Conservation (phyloP, 2,888 invertebrate species). For the Norana najaformis region DNA sequence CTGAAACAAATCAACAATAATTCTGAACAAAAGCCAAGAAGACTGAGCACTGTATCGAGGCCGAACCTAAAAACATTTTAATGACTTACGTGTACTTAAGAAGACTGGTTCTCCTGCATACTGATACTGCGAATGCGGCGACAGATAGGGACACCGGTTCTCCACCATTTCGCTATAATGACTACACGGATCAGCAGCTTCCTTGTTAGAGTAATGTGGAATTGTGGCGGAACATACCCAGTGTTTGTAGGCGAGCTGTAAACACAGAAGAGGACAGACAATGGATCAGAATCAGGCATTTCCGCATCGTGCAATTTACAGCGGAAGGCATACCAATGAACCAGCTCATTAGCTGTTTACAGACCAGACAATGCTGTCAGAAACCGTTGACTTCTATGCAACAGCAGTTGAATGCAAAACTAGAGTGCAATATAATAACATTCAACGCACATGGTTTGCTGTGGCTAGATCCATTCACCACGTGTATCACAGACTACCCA, state of each 20-base stretch:
- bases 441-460: not conserved
- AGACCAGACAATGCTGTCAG: not conserved
- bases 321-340: not conserved
- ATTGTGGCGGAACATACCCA: constrained; percentile 30
- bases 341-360: not conserved
- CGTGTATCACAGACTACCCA: not conserved
- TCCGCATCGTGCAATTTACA: not conserved
- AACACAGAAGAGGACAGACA: constrained; percentile 26
- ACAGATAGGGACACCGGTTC: constrained; percentile 32
- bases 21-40: not conserved
- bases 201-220: constrained; percentile 28
- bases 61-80: not conserved
- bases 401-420: not conserved
- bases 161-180: constrained; percentile 29
- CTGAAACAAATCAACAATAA: no score
- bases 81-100: constrained; percentile 31
- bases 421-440: not conserved
- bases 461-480: not conserved
- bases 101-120: constrained; percentile 34
- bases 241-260: constrained; percentile 29
- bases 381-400: not conserved
- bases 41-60: not conserved
- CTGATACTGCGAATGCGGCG: constrained; percentile 23
- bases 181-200: constrained; percentile 27
- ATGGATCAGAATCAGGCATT: not conserved